Conservation (phyloP, 2,888 invertebrate genomes). For the Heliconius charithonia region DNA sequence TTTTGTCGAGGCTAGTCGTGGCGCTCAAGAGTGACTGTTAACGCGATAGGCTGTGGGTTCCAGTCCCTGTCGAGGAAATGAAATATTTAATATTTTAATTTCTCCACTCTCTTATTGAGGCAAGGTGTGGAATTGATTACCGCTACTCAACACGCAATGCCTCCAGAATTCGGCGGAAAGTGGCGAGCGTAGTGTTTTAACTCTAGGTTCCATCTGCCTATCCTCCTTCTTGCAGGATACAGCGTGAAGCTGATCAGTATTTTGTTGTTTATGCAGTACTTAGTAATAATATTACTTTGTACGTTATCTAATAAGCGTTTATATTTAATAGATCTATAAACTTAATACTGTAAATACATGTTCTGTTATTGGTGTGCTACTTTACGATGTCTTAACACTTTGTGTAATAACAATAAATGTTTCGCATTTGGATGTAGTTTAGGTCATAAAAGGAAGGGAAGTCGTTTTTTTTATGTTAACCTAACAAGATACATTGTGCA, state of each 20-base stretch:
- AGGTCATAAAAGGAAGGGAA: not conserved
- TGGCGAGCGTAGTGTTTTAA: too few species aligned
- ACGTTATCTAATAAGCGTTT: not conserved
- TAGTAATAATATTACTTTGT: slow-evolving; percentile 22
- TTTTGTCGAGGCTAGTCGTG: slow-evolving; percentile 49
- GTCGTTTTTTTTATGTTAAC: not conserved
- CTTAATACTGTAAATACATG: not conserved
- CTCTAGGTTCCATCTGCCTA: too few species aligned
- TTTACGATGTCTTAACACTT: slow-evolving; percentile 15
- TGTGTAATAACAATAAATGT: not conserved
- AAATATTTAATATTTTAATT: too few species aligned
- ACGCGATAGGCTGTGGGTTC: too few species aligned
- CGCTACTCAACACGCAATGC: too few species aligned
- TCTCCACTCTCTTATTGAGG: too few species aligned
- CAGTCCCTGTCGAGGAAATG: too few species aligned
- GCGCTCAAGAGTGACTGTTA: too few species aligned
- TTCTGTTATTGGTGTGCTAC: slow-evolving; percentile 9
- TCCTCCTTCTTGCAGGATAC: too few species aligned
- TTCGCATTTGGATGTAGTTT: slow-evolving; percentile 5
- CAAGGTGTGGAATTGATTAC: too few species aligned
- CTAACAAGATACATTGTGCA: not conserved
- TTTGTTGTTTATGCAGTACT: slow-evolving; percentile 54
- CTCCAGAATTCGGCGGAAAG: too few species aligned
- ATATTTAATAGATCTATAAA: slow-evolving; percentile 12
- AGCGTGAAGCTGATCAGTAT: slow-evolving; percentile 45